Percentiles rank a stretch among this genome's conserved stretches.
Conservation (phyloP, 2,888 invertebrate species). For the Polyommatus icarus region DNA sequence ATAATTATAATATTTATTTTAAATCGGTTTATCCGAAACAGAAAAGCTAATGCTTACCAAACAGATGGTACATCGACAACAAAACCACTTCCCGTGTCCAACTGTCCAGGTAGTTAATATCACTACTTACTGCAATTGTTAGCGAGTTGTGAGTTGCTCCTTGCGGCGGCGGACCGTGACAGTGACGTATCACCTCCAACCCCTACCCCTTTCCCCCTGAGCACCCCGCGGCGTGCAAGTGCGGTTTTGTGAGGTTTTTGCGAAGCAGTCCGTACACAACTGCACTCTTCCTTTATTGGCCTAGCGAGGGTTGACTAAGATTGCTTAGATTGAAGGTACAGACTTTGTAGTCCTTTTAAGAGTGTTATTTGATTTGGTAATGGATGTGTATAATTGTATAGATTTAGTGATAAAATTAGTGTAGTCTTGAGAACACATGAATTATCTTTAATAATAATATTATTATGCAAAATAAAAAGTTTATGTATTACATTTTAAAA, state of each 20-base stretch:
- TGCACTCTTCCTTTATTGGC: not conserved
- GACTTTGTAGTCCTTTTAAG: not conserved
- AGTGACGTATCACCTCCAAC: slow-evolving; percentile 5
- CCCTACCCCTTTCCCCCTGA: too few species aligned
- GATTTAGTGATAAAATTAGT: too few species aligned
- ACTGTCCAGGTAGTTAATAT: not conserved
- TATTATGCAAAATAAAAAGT: too few species aligned
- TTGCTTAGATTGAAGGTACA: not conserved
- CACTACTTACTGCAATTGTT: not conserved
- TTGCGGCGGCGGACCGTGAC: not conserved
- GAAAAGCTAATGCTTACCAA: not conserved
- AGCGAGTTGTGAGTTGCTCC: slow-evolving; percentile 5
- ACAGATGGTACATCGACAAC: not conserved
- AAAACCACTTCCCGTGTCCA: not conserved
- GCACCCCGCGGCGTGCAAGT: not conserved
- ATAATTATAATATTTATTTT: not conserved
- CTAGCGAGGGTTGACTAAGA: not conserved
- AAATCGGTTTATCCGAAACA: not conserved
- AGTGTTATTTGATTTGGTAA: too few species aligned
- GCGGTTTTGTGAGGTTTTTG: slow-evolving; percentile 7
- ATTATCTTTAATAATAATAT: too few species aligned
- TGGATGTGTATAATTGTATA: too few species aligned
- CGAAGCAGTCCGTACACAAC: not conserved
- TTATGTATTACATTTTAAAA: too few species aligned
- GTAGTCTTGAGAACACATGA: too few species aligned